Evolutionary conservation across 1,140 invertebrate genomes (phyloP), one percentile per base, ranked within the genome.

Genomic region (Capitella teleta): DNA sequence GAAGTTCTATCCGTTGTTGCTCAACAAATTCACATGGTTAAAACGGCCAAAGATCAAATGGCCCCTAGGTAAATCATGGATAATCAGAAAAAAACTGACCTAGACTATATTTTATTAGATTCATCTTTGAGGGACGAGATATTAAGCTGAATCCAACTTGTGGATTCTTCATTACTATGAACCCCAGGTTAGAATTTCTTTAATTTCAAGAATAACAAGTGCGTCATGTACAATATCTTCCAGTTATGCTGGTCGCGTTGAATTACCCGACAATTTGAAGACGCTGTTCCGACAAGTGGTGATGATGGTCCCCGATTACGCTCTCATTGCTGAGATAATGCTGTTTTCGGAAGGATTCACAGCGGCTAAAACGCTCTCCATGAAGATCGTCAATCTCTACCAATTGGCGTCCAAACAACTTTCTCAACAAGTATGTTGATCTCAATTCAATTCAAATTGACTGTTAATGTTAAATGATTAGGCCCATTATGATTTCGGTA

Each of bases 291-390:
- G 87, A 44, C 85, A 86, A 0, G 82, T 91, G 48, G 82, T 86
- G 1, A 91, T 91, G 87, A 91, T 91, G 86, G 86, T 91, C 47
- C 88, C 88, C 0, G 85, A 92, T 74, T 90, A 90, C 63, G 83
- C 82, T 5, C 74, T 90, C 10, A 92, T 93, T 56, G 86, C 87
- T 3, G 87, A 92, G 75, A 87, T 92, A 14, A 88, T 86, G 51
- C 72, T 92, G 1, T 92, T 90, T 66, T 90, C 87, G 0, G 86
- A 90, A 73, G 87, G 87, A 14, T 92, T 92, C 61, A 82, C 85
- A 58, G 81, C 82, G 5, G 87, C 85, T 2, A 88, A 86, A 61
- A 75, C 79, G 1, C 70, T 93, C 26, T 84, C 87, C 0, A 78
- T 82, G 36, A 92, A 92, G 65, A 90, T 91, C 79, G 83, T 87